A percentile compares a stretch with the other conserved stretches of the same genome.
These are phyloP conservation scores for Ophraella communa DNA, from an alignment of 2,888 invertebrate species.

Conservation along the genomic window DNA sequence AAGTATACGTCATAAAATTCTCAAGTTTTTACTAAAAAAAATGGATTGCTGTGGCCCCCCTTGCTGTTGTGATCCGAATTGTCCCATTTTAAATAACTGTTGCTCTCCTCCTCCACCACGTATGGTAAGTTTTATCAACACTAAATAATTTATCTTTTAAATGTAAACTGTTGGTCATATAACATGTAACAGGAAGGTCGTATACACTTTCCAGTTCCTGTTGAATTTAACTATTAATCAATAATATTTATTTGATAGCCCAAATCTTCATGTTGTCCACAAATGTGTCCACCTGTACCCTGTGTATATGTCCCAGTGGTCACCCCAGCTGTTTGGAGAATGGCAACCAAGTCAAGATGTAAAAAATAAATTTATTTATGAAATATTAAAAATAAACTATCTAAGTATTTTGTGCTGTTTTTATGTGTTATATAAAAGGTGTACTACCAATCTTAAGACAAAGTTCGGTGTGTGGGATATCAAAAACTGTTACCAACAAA, in stretches of 20 bases:
- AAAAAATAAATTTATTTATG: background rate
- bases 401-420: too few species aligned
- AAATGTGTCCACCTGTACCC: background rate
- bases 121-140: background rate
- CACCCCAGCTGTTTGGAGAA: background rate
- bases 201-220: too few species aligned
- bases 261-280: background rate
- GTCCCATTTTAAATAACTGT: background rate
- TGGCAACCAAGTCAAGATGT: background rate
- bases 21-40: background rate
- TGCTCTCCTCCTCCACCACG: background rate
- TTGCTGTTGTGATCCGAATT: background rate
- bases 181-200: too few species aligned
- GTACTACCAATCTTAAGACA: too few species aligned
- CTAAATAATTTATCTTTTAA: too few species aligned
- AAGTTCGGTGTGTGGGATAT: too few species aligned
- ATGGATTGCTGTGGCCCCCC: background rate
- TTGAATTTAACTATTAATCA: too few species aligned
- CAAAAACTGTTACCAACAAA: too few species aligned
- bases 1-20: background rate
- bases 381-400: too few species aligned
- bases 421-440: too few species aligned
- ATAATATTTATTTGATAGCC: background rate
- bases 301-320: conserved; percentile 1
- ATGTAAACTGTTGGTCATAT: too few species aligned